Percentiles rank a stretch among this genome's conserved stretches.
phyloP scores from a whole-genome alignment of 1,140 invertebrate genomes.

The Oncopeltus fasciatus region DNA sequence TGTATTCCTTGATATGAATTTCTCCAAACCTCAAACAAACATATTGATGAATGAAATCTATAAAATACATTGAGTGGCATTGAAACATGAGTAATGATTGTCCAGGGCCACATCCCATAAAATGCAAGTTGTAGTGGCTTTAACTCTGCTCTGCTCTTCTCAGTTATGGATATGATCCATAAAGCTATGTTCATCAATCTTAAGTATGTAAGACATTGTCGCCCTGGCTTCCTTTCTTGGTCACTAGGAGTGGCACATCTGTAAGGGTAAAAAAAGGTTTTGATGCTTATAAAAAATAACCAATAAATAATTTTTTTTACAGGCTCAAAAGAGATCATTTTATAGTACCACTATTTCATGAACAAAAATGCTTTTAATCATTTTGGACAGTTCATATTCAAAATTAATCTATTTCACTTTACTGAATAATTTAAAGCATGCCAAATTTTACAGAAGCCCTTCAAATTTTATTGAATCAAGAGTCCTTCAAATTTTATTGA shows the following conservation, averaged over 20 bases:
- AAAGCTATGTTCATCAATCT: constrained; percentile 39
- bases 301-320: no score
- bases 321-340: no score
- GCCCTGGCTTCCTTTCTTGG: constrained; percentile 32
- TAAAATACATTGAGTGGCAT: constrained; percentile 60
- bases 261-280: neutral
- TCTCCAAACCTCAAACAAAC: constrained; percentile 50
- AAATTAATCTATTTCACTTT: no score
- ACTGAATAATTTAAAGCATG: no score
- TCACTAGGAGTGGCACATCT: constrained; percentile 17
- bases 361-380: no score
- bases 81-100: constrained; percentile 52
- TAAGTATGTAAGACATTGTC: constrained; percentile 38
- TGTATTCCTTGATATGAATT: constrained; percentile 35
- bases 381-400: no score
- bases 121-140: constrained; percentile 48
- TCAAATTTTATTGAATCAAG: no score
- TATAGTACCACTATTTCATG: no score
- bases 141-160: constrained; percentile 45
- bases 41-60: constrained; percentile 50
- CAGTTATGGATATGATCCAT: constrained; percentile 43
- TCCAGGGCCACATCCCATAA: constrained; percentile 55
- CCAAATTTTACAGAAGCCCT: no score
- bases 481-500: no score
- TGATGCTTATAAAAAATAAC: no score